phyloP scores from a whole-genome alignment of 2,888 invertebrate genomes.

The Drosophila eohydei region DNA sequence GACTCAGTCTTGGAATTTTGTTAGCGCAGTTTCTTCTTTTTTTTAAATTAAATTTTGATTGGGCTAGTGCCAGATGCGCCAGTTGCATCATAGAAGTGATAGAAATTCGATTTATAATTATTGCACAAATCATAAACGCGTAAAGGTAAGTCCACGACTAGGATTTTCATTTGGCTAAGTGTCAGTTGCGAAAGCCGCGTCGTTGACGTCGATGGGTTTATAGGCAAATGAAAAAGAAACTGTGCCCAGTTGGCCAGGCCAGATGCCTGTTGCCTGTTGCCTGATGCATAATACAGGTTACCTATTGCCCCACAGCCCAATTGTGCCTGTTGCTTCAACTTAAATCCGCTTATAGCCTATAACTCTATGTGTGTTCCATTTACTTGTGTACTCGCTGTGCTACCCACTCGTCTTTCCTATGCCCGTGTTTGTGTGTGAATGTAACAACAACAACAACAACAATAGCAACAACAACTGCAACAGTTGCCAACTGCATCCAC shows the following conservation, averaged over 20 bases:
- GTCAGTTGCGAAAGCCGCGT: constrained; percentile 37
- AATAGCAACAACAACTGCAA: constrained; percentile 1
- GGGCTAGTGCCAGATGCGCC: constrained; percentile 51
- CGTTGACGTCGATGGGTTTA: constrained; percentile 25
- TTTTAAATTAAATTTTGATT: constrained; percentile 17
- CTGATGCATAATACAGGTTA: constrained; percentile 18
- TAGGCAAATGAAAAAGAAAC: constrained; percentile 4
- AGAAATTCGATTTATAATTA: constrained; percentile 68
- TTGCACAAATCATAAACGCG: constrained; percentile 25
- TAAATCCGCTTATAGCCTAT: constrained; percentile 31
- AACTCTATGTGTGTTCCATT: constrained; percentile 25
- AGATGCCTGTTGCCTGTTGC: not conserved
- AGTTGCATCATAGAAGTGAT: constrained; percentile 65
- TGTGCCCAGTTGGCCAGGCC: constrained; percentile 14
- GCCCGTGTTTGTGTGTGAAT: constrained; percentile 20
- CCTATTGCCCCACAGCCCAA: constrained; percentile 20
- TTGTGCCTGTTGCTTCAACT: constrained; percentile 29
- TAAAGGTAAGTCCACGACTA: constrained; percentile 63
- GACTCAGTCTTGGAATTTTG: constrained; percentile 68
- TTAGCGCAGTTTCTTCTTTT: constrained; percentile 45
- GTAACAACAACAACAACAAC: constrained; percentile 32
- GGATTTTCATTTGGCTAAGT: constrained; percentile 57
- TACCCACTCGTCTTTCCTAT: constrained; percentile 40
- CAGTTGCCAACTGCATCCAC: constrained; percentile 49
- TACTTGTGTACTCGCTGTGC: constrained; percentile 19